These are phyloP conservation scores for Trissoscelio sp. DNA, from an alignment of 2,888 invertebrate species.

Conservation along the genomic window DNA sequence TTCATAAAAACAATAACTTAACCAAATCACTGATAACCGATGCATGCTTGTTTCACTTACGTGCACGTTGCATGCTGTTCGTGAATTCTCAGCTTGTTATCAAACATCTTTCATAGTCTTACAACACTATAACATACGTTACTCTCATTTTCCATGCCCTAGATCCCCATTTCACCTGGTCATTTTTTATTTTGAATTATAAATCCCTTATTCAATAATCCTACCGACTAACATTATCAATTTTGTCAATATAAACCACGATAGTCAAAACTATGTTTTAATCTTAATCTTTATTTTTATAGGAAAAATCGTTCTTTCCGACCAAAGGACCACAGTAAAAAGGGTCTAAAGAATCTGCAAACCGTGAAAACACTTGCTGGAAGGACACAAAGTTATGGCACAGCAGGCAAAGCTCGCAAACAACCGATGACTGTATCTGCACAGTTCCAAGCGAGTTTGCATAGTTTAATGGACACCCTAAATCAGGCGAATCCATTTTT, in stretches of 20 bases:
- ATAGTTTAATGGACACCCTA: conserved; percentile 96
- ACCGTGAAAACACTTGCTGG: conserved; percentile 96
- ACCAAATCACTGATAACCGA: conserved; percentile 19
- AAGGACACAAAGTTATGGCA: conserved; percentile 86
- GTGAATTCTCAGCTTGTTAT: conserved; percentile 15
- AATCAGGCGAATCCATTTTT: conserved; percentile 95
- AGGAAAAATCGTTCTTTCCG: conserved; percentile 97
- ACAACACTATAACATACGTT: not conserved
- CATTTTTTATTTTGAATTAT: not conserved
- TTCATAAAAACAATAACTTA: too few relatives aligned
- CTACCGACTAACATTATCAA: not conserved
- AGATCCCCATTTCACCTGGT: not conserved
- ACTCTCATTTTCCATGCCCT: not conserved
- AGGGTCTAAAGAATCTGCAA: conserved; percentile 95
- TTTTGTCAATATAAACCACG: not conserved
- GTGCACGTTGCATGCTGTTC: conserved; percentile 12
- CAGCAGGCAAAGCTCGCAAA: conserved; percentile 88
- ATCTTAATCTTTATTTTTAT: conserved; percentile 76
- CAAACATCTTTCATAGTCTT: not conserved
- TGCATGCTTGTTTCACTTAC: conserved; percentile 19
- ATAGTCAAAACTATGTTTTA: not conserved
- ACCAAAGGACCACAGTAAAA: conserved; percentile 93
- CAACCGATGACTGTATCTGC: conserved; percentile 97
- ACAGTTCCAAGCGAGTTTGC: conserved; percentile 96
- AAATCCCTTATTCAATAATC: too few relatives aligned